Evolutionary conservation across 2,113 vertebrate species (phyloP), one percentile per base, ranked within the genome.

Genomic region (Chaetops frenatus): DNA sequence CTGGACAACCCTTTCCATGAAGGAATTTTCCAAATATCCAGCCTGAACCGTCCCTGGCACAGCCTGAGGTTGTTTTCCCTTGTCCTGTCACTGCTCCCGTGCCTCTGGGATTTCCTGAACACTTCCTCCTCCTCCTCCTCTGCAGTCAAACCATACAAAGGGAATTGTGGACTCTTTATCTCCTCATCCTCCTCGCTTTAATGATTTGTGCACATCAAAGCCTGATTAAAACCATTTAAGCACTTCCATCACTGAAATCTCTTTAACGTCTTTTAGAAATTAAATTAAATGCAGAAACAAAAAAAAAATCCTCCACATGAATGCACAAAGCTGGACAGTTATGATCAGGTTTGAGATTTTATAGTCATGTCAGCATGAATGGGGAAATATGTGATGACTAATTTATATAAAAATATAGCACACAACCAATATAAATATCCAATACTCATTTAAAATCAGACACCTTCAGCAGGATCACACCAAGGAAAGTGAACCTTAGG

Each of bases 121-220:
- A 3, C 16, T 64, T 77, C 88, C 88, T 20, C 25, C 53, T 61
- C 19, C 60, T 6, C 0, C 14, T 67, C 51, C 65, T 84, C 78
- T 57, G 71, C 82, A 92, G 85, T 58, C 74, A 36, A 88, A 57
- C 31, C 54, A 51, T 2, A 58, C 78, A 77, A 33, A 65, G 82
- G 33, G 58, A 96, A 78, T 9, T 7, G 58, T 9, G 74, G 58
- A 50, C 80, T 94, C 91, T 83, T 83, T 72, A 95, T 60, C 95
- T 87, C 77, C 45, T 92, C 94, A 95, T 60, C 95, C 92, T 76
- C 51, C 92, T 94, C 12, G 3, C 81, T 95, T 92, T 91, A 94
- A 95, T 48, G 60, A 91, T 86, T 64, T 84, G 83, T 36, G 77
- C 88, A 94, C 91, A 96, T 96, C 91, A 96, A 95, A 96, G 94